Evolutionary conservation across 2,888 invertebrate genomes (phyloP), one percentile per base, ranked within the genome.

Genomic region (Thymelicus acteon): DNA sequence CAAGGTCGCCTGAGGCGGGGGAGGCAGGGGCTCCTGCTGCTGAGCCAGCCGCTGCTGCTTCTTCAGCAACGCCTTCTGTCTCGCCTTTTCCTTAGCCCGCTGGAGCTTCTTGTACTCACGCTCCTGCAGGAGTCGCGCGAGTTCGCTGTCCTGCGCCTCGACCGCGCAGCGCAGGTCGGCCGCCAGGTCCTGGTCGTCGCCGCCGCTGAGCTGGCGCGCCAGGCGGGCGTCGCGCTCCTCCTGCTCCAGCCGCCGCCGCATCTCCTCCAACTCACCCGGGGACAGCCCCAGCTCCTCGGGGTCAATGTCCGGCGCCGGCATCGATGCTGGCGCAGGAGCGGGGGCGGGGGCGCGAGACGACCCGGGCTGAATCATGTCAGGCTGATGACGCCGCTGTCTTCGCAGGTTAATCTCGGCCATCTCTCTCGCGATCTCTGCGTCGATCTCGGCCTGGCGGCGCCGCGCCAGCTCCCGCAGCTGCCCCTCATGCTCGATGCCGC

Each of bases 121-220:
- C 70, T 93, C 93, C 73, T 93, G 93, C 5, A 93, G 83, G 61
- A 93, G 77, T 52, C 93, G 79, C 0, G 93, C 93, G 0, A 93
- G 82, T 73, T 93, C 93, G 52, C 91, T 85, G 72, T 93, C 93
- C 67, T 93, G 93, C n/a, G 91, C 93, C 75, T 93, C 93, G 6
- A 93, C 93, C 2, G 93, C 93, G 80, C 87, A 92, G 72, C 86
- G 87, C 93, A 93, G 93, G 71, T 93, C 93, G 8, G 92, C 88
- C 37, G 93, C 73, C 12, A 93, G 75, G 76, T 92, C 93, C 64
- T 86, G 85, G 49, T 84, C 90, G 63, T 89, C 87, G n/a, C 80
- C 87, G 72, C 88, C 86, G 71, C 91, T 92, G 37, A 93, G 72
- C 74, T 93, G 87, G 64, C 91, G 81, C 1, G 93, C 93, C 12